Base-by-base conservation (phyloP, 2,113 vertebrate species). In the Hucho hucho region DNA sequence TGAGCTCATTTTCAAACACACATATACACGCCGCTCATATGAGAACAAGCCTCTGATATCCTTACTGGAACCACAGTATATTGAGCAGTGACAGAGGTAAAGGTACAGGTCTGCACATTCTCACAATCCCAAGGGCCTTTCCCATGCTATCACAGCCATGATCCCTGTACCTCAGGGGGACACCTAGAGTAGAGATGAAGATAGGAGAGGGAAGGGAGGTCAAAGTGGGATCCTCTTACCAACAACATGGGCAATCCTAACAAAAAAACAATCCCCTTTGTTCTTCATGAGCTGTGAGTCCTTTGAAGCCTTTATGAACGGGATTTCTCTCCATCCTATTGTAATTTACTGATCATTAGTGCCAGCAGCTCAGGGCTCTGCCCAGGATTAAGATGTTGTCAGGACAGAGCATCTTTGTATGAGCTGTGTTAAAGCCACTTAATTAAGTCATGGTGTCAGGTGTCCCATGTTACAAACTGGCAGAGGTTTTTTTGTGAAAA, bases 251-350 rank as follows among this genome's bases (percentile, higher is more conserved):
- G 88, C 79, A 81, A 76, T 85, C 80, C 85, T 37, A 64, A 59
- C 63, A 70, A 66, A 29, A 66, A 69, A 37, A 78, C 67, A 83
- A 73, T 63, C 74, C 75, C 81, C 86, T 87, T 89, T 91, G 87
- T 91, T 90, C 84, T 79, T 73, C 63, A 24, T 82, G 86, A 89
- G 89, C 83, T 84, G 80, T 0, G 46, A 81, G 37, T 32, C 76
- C 88, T 92, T 92, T 92, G 90, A 93, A 87, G 90, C 81, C 76
- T 87, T 87, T 83, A 81, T 87, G 83, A 70, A 72, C 67, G 32
- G 20, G 70, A 74, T 81, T 69, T 77, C 53, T 80, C 67, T 86
- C 74, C 83, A 78, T 84, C 81, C 72, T 71, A 69, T 78, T 88
- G 73, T 89, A 81, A 90, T 91, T 91, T 86, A 89, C 75, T 79